Conservation (phyloP, 2,113 vertebrate species). For the Jaculus jaculus region DNA sequence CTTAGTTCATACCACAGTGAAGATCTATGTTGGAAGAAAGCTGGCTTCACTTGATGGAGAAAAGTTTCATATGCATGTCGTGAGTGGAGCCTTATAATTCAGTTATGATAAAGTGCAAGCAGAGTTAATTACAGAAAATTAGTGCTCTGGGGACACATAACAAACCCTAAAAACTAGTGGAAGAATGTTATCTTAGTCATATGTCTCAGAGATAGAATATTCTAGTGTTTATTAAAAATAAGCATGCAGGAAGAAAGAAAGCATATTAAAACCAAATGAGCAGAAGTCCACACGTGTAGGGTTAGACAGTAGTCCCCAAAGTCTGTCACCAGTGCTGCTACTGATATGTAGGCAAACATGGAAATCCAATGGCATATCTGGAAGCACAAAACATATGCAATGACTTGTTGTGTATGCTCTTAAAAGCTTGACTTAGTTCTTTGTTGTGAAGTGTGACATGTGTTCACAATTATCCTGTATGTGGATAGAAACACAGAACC, state of each 20-base stretch:
- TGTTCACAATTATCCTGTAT: constrained; percentile 57
- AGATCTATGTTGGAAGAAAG: background rate
- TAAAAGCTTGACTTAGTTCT: constrained; percentile 2
- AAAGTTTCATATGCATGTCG: background rate
- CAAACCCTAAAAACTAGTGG: background rate
- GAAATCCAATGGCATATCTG: background rate
- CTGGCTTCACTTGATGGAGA: background rate
- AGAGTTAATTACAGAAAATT: background rate
- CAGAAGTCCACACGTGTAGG: background rate
- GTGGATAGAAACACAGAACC: constrained; percentile 31
- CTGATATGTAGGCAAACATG: background rate
- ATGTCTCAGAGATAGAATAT: background rate
- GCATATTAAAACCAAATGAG: background rate
- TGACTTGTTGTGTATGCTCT: background rate
- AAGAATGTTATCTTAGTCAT: background rate
- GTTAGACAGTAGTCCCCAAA: background rate
- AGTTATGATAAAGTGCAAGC: background rate
- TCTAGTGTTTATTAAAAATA: background rate
- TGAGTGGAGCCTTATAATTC: background rate
- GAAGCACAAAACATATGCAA: background rate
- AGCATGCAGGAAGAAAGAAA: background rate
- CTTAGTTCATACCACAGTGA: background rate
- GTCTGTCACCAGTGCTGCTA: background rate
- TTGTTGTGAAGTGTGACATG: constrained; percentile 5
- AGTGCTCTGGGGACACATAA: background rate